Evolutionary conservation across 2,113 vertebrate species (phyloP), one percentile per base, ranked within the genome.

Genomic region (Burhinus oedicnemus): DNA sequence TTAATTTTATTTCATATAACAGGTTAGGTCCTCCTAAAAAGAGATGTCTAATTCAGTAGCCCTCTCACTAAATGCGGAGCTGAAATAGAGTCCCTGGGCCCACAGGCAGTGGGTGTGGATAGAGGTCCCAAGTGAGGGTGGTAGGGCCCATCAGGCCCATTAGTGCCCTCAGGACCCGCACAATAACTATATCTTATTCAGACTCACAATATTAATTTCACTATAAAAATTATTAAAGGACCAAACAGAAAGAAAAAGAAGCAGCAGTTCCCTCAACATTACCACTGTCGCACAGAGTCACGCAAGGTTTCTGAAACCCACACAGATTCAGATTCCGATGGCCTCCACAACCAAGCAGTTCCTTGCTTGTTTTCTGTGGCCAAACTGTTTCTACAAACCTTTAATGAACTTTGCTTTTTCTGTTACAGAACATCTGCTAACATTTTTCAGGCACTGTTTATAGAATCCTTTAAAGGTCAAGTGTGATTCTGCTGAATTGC

Each of bases 401-500:
- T 60, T 87, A 68, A 90, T 79, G 52, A 89, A 84, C 57, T 89
- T 93, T 30, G 7, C 2, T 90, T 96, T 91, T 95, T 71, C 86
- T 91, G 26, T 49, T 80, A 40, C 68, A 68, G 51, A 94, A 90
- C 38, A 84, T 90, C 55, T 23, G 0, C 44, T 91, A 93, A 89
- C 23, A 55, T 93, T 87, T 89, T 65, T 81, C 51, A 87, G 52
- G 29, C 42, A 55, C 20, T 64, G 23, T 82, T 95, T 78, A 57
- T 25, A n/a, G 49, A 75, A 45, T 79, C 83, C n/a, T 92, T 85
- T 82, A 91, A 95, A 96, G 74, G 69, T 79, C 83, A 89, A 42
- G 13, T 61, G 49, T 68, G 66, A 68, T 89, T 92, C 62, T 87
- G 51, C 18, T 95, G 89, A 95, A 92, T 92, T 66, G 30, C 5